Evolutionary conservation across 2,113 vertebrate species (phyloP).

Genomic region (Ondatra zibethicus): DNA sequence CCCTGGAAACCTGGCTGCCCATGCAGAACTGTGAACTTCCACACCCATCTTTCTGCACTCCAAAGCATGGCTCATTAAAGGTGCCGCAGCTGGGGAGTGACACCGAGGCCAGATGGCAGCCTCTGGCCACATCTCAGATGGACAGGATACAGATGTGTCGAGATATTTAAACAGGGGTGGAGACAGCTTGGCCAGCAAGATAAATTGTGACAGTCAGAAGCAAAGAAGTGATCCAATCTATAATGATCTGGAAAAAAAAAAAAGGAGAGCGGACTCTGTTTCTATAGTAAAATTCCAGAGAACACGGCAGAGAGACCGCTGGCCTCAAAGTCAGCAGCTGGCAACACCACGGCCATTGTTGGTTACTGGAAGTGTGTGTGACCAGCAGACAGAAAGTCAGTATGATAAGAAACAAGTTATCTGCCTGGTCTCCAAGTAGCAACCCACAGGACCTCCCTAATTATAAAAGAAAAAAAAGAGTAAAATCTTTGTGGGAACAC

Average conservation of each 20-base stretch:
- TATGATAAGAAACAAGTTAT: not conserved
- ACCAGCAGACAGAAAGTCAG: not conserved
- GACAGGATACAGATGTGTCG: slow-evolving; percentile 59
- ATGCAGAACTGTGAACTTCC: not conserved
- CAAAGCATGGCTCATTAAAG: not conserved
- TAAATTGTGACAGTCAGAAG: not conserved
- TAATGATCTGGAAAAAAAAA: too few species aligned
- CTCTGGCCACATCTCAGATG: not conserved
- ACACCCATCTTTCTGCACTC: not conserved
- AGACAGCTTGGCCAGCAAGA: not conserved
- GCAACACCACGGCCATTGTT: not conserved
- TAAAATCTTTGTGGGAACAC: not conserved
- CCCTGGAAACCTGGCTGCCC: not conserved
- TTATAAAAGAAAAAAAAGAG: not conserved
- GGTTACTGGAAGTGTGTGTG: not conserved
- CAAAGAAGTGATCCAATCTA: not conserved
- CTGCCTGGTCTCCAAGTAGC: not conserved
- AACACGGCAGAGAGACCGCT: not conserved
- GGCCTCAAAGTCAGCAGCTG: not conserved
- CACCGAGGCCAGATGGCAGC: not conserved
- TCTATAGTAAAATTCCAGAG: not conserved
- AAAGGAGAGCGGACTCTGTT: not conserved
- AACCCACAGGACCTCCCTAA: not conserved
- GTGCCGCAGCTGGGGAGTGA: not conserved
- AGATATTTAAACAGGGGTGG: slow-evolving; percentile 6